Conservation (phyloP, 1,140 invertebrate species). For the Eriocheir sinensis region DNA sequence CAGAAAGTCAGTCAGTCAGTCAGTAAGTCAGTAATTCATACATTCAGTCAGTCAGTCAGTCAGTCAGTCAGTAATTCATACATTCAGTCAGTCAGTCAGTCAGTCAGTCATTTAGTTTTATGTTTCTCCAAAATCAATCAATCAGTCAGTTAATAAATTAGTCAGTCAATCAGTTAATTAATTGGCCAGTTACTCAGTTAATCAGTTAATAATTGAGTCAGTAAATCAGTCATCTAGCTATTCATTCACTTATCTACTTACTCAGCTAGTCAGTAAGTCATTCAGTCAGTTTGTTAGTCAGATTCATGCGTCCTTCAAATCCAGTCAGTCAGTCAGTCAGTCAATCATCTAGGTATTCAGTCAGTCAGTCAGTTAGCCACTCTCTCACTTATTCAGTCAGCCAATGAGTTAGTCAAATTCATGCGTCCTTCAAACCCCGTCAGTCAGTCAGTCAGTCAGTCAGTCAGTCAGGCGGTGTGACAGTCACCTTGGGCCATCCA, state of each 20-base stretch:
- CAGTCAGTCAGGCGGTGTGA: background rate
- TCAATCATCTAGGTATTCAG: background rate
- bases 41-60: background rate
- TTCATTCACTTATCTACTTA: no score
- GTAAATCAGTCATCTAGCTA: no score
- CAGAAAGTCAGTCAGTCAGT: no score
- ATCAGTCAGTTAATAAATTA: no score
- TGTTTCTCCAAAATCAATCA: no score
- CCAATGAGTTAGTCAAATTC: no score
- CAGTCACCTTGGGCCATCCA: background rate
- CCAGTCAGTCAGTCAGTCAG: slow-evolving; percentile 14
- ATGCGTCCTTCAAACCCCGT: no score
- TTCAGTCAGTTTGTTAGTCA: background rate
- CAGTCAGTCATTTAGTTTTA: background rate
- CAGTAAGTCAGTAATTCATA: background rate
- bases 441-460: background rate
- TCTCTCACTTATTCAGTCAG: no score
- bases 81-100: background rate
- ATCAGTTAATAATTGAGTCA: background rate
- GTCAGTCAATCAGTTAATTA: no score
- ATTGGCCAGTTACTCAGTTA: background rate
- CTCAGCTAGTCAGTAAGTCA: background rate
- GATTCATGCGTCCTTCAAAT: no score
- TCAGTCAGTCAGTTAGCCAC: background rate
- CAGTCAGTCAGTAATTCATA: no score